These are phyloP conservation scores for Ochropleura leucogaster DNA, from an alignment of 2,888 invertebrate species.

Conservation along the genomic window DNA sequence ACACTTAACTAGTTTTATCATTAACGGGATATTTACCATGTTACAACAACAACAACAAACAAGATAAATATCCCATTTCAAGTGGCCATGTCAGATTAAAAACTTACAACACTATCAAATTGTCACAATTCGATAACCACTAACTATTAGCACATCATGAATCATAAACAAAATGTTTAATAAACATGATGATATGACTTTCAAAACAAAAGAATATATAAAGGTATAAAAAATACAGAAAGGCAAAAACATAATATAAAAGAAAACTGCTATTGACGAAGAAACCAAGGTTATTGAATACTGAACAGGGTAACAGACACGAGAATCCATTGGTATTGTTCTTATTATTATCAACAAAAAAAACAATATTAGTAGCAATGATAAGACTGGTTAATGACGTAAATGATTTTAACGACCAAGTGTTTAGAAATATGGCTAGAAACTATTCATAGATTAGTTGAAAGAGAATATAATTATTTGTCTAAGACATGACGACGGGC, in stretches of 20 bases:
- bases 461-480: background rate
- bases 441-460: background rate
- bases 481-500: too few relatives aligned
- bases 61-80: too few relatives aligned
- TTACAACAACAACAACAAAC: too few relatives aligned
- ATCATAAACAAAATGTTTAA: constrained; percentile 10
- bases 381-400: constrained; percentile 4
- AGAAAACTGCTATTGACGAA: constrained; percentile 28
- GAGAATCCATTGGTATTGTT: constrained; percentile 31
- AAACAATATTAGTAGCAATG: constrained; percentile 8
- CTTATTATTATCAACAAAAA: constrained; percentile 8
- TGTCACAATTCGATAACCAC: background rate
- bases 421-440: constrained; percentile 23
- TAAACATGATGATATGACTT: constrained; percentile 6
- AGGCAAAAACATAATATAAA: background rate
- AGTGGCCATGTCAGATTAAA: too few relatives aligned
- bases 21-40: too few relatives aligned
- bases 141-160: background rate
- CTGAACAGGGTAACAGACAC: constrained; percentile 4
- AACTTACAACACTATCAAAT: constrained; percentile 2
- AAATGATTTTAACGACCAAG: constrained; percentile 11
- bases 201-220: constrained; percentile 8
- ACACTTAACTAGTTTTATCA: too few relatives aligned
- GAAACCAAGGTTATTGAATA: constrained; percentile 47
- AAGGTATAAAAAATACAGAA: constrained; percentile 11